A percentile compares a stretch with the other conserved stretches of the same genome.
These are phyloP conservation scores for Pachycephus smyrnensis DNA, from an alignment of 2,888 invertebrate species.

Conservation along the genomic window DNA sequence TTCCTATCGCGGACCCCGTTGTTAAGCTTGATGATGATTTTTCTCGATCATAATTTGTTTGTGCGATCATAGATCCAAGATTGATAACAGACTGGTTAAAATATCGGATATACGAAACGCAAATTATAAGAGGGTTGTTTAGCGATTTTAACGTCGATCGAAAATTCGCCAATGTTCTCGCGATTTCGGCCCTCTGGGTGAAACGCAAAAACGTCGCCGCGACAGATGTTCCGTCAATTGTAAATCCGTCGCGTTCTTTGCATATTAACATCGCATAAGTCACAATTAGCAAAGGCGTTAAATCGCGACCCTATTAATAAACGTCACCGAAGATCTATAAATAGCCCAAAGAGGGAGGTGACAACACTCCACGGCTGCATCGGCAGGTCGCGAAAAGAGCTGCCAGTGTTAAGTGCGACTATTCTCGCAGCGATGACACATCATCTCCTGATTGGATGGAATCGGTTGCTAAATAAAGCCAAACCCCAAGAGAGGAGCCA, in stretches of 20 bases:
- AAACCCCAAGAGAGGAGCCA: not conserved
- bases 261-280: slow-evolving; percentile 38
- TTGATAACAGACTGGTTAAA: no score
- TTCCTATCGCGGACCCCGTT: not conserved
- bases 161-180: no score
- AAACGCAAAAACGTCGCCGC: not conserved
- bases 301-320: slow-evolving; percentile 57
- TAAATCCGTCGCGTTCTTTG: not conserved
- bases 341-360: slow-evolving; percentile 23
- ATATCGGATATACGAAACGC: no score
- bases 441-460: slow-evolving; percentile 48
- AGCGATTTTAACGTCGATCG: no score
- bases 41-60: not conserved
- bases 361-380: slow-evolving; percentile 46
- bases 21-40: not conserved
- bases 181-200: not conserved
- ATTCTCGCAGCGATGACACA: slow-evolving; percentile 59
- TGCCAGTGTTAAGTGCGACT: slow-evolving; percentile 57
- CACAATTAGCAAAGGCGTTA: slow-evolving; percentile 55
- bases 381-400: slow-evolving; percentile 52
- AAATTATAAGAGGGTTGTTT: no score
- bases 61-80: no score
- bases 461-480: slow-evolving; percentile 39
- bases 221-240: not conserved
- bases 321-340: slow-evolving; percentile 33